Evolutionary conservation across 2,888 invertebrate genomes (phyloP).

Genomic region (Campaea margaritaria): DNA sequence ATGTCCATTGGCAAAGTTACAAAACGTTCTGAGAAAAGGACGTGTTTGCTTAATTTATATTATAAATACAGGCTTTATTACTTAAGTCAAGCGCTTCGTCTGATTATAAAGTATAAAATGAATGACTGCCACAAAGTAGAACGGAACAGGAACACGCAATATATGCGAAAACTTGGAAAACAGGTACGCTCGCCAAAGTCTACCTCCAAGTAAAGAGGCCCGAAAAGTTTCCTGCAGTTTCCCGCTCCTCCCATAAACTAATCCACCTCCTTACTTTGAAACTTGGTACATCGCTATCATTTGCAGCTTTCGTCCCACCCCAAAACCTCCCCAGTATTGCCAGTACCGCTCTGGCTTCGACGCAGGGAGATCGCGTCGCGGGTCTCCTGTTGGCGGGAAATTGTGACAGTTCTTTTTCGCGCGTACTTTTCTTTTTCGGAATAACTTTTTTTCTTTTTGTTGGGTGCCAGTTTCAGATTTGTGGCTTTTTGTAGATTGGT

Average conservation of each 20-base stretch:
- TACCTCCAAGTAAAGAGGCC: slow-evolving; percentile 3
- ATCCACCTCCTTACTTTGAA: slow-evolving; percentile 55
- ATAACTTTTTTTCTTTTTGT: slow-evolving; percentile 34
- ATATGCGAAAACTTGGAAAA: too few species aligned
- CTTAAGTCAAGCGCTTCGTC: too few species aligned
- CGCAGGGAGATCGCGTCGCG: slow-evolving; percentile 52
- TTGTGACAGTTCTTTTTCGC: slow-evolving; percentile 55
- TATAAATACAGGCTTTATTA: too few species aligned
- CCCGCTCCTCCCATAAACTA: slow-evolving; percentile 39
- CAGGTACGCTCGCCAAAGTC: neutral
- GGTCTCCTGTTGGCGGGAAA: slow-evolving; percentile 52
- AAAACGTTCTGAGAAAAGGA: too few species aligned
- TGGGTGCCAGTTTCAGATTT: slow-evolving; percentile 16
- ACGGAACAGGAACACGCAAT: too few species aligned
- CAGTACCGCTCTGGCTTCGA: slow-evolving; percentile 61
- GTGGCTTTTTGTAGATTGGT: slow-evolving; percentile 28
- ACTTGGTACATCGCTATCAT: slow-evolving; percentile 64
- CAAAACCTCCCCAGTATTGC: slow-evolving; percentile 21
- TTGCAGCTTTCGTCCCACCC: slow-evolving; percentile 53
- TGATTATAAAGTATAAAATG: too few species aligned
- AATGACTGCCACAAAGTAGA: too few species aligned
- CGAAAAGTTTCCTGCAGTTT: slow-evolving; percentile 19
- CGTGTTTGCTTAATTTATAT: too few species aligned
- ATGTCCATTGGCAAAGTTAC: too few species aligned
- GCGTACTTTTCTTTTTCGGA: slow-evolving; percentile 40